Conservation (phyloP, 92 coral and sea anemone species). For the Virgularia gustaviana region DNA sequence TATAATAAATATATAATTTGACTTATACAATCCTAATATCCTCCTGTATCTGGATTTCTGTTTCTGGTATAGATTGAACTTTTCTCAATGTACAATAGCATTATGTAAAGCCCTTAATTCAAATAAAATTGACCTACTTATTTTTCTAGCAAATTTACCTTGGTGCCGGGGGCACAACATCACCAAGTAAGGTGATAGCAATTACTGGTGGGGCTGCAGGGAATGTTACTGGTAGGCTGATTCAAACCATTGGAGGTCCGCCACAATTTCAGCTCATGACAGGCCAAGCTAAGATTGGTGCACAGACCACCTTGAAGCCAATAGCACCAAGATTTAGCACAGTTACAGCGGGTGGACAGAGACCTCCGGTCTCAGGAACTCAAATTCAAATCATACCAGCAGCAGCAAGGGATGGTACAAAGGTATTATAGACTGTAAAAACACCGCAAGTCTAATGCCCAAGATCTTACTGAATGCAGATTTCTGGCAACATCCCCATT, state of each 20-base stretch:
- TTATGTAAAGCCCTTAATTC: too few relatives aligned
- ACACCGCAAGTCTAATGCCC: too few relatives aligned
- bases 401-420: slow-evolving; percentile 1
- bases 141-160: slow-evolving; percentile 18
- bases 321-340: slow-evolving; percentile 28
- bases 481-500: too few relatives aligned
- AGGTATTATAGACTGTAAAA: not conserved
- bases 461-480: too few relatives aligned
- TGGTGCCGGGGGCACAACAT: slow-evolving; percentile 8
- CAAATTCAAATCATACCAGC: slow-evolving; percentile 26
- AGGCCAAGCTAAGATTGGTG: slow-evolving; percentile 2
- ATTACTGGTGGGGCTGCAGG: slow-evolving; percentile 2
- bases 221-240: slow-evolving; percentile 5
- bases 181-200: slow-evolving; percentile 28
- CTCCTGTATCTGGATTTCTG: too few relatives aligned
- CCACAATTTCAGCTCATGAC: slow-evolving; percentile 11
- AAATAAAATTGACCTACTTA: too few relatives aligned
- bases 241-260: not conserved
- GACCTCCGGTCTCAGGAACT: slow-evolving; percentile 14
- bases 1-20: too few relatives aligned
- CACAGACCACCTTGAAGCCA: slow-evolving; percentile 19
- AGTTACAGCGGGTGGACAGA: not conserved
- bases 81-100: too few relatives aligned
- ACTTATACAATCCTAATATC: too few relatives aligned
- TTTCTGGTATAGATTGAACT: too few relatives aligned